Percentiles rank a stretch among this genome's conserved stretches.
phyloP scores from a whole-genome alignment of 2,113 vertebrate genomes.

The Caranx melampygus region DNA sequence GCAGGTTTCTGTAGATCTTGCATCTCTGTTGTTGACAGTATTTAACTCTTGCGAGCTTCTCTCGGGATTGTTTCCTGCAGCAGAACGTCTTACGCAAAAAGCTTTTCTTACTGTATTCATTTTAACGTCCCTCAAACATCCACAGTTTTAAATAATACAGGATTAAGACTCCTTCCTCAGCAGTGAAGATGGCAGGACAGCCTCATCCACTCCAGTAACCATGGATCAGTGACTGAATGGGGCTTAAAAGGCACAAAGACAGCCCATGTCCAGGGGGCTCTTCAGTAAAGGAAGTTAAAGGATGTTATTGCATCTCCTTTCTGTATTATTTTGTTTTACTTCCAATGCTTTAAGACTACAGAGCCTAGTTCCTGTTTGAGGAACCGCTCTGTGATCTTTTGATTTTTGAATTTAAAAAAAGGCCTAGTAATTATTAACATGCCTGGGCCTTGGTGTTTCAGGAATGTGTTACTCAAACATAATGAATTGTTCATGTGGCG shows the following conservation, averaged over 20 bases:
- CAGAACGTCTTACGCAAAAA: not conserved
- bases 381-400: not conserved
- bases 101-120: not conserved
- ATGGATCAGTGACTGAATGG: not conserved
- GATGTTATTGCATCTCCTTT: no score
- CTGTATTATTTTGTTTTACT: no score
- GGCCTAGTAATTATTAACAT: not conserved
- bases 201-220: not conserved
- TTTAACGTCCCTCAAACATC: not conserved
- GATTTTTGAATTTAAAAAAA: not conserved
- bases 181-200: not conserved
- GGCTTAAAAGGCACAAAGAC: not conserved
- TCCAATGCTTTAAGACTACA: not conserved
- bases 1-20: constrained; percentile 20
- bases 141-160: not conserved
- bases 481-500: not conserved
- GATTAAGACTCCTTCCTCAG: not conserved
- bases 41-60: not conserved
- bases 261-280: not conserved
- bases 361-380: not conserved
- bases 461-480: not conserved
- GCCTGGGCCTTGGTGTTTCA: not conserved
- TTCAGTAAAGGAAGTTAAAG: no score
- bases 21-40: no score
- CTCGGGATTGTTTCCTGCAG: constrained; percentile 9